Evolutionary conservation across 1,140 invertebrate species (phyloP).

Genomic region (Caligus rogercresseyi): DNA sequence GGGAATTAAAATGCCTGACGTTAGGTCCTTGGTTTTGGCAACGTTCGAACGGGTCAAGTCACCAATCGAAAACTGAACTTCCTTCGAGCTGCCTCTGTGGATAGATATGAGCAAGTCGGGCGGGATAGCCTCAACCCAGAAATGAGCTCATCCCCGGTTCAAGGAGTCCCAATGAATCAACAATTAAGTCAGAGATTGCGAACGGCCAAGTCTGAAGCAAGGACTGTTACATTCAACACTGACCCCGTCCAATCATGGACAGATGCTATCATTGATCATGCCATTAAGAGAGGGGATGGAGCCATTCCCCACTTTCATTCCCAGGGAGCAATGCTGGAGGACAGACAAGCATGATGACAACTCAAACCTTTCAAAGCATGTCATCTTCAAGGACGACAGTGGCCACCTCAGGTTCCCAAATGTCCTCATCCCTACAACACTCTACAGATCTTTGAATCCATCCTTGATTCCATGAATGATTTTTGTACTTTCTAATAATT

Average conservation of each 20-base stretch:
- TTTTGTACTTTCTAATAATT: too few relatives aligned
- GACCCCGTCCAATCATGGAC: background rate
- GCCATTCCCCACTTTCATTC: background rate
- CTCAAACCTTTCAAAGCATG: background rate
- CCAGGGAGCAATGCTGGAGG: background rate
- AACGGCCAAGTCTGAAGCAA: background rate
- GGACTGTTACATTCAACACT: background rate
- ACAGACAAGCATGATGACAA: background rate
- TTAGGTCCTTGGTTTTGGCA: background rate
- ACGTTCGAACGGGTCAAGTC: constrained; percentile 4
- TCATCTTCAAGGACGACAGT: too few relatives aligned
- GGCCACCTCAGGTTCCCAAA: too few relatives aligned
- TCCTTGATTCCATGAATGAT: too few relatives aligned
- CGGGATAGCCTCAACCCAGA: background rate
- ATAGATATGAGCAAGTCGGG: background rate
- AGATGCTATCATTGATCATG: background rate
- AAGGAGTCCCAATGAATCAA: background rate
- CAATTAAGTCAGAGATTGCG: background rate
- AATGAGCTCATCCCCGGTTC: background rate
- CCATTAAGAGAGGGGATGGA: background rate
- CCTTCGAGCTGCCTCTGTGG: background rate
- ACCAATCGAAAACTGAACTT: background rate
- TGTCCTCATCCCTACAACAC: too few relatives aligned
- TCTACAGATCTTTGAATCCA: too few relatives aligned
- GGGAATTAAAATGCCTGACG: background rate